phyloP scores from a whole-genome alignment of 1,140 invertebrate genomes.

The Rhizoglyphus robini region DNA sequence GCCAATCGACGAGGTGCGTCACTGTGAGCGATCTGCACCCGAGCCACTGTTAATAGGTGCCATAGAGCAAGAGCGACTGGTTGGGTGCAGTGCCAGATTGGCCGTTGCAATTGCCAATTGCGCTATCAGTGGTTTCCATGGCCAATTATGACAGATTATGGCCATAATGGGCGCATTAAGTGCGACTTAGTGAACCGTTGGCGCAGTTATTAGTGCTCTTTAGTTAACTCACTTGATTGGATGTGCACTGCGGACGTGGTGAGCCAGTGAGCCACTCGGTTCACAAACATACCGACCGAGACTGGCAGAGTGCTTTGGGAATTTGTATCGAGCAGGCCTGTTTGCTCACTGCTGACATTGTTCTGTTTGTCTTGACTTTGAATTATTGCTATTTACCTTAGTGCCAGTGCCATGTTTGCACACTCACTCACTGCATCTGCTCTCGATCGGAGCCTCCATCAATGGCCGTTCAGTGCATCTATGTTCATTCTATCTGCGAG shows the following conservation, averaged over 20 bases:
- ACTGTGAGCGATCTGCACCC: no score
- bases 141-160: constrained; percentile 5
- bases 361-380: constrained; percentile 8
- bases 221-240: neutral
- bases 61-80: no score
- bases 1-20: no score
- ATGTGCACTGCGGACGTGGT: no score
- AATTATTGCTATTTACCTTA: constrained; percentile 11
- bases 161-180: constrained; percentile 9
- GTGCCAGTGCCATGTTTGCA: constrained; percentile 9
- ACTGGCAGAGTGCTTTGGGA: no score
- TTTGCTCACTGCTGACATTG: neutral
- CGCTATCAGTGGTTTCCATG: neutral
- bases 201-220: neutral
- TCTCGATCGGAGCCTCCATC: neutral
- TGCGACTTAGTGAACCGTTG: neutral
- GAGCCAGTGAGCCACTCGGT: no score
- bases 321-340: neutral
- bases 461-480: neutral
- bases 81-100: no score
- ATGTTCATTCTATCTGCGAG: neutral
- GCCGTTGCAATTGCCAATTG: no score
- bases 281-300: no score
- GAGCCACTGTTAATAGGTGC: no score
- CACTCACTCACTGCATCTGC: constrained; percentile 8